Evolutionary conservation across 1,140 invertebrate genomes (phyloP).

Genomic region (Hycleus cichorii): DNA sequence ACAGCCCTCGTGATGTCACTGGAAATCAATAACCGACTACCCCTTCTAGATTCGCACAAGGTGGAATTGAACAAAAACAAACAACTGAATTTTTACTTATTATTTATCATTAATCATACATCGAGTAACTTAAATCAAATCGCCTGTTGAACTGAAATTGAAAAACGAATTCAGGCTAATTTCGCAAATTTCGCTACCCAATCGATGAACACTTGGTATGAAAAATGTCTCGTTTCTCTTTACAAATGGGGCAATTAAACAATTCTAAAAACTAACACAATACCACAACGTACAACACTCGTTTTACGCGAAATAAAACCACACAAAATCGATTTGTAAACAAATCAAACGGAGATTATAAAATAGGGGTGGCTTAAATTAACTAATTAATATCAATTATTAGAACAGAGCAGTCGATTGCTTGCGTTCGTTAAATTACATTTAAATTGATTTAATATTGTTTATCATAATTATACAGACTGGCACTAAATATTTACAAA

Average conservation of each 20-base stretch:
- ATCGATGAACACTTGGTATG: slow-evolving; percentile 17
- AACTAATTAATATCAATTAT: too few species aligned
- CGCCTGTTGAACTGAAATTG: slow-evolving; percentile 16
- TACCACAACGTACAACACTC: slow-evolving; percentile 31
- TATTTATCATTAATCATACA: slow-evolving; percentile 32
- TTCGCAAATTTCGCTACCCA: slow-evolving; percentile 1
- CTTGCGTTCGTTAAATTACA: slow-evolving; percentile 7
- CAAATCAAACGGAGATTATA: too few species aligned
- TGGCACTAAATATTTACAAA: slow-evolving; percentile 42
- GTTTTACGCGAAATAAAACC: not conserved
- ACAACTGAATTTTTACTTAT: slow-evolving; percentile 20
- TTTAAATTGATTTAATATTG: slow-evolving; percentile 18
- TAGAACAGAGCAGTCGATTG: slow-evolving; percentile 19
- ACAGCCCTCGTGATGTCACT: slow-evolving; percentile 22
- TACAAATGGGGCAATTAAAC: slow-evolving; percentile 10
- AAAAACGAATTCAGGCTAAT: slow-evolving; percentile 26
- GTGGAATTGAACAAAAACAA: not conserved
- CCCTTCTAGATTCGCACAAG: not conserved
- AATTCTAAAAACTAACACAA: slow-evolving; percentile 35
- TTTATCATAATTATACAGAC: slow-evolving; percentile 10
- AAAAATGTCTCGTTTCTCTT: slow-evolving; percentile 11
- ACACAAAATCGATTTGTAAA: too few species aligned
- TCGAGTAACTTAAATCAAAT: slow-evolving; percentile 35
- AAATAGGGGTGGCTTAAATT: too few species aligned
- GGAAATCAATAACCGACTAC: not conserved